Base-by-base conservation (phyloP, 2,888 invertebrate genomes). In the Axea sp. region DNA sequence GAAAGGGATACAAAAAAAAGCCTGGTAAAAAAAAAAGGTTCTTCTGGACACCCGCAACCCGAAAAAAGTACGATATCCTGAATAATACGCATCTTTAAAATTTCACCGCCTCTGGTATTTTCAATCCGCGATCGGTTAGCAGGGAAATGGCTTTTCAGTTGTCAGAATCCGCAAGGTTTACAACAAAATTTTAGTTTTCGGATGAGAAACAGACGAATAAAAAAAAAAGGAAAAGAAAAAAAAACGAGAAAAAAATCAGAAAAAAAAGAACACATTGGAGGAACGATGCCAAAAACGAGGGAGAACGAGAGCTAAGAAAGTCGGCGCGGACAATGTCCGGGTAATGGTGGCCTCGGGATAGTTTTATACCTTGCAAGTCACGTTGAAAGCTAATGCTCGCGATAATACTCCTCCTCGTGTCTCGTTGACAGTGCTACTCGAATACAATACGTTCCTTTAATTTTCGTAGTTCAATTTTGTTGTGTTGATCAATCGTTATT, bases 331-430 rank as follows among this genome's bases (percentile, higher is more conserved):
- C 86, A 85, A 84, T 85, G 85, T 85, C 84, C 83, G 81, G 80
- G 83, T 87, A 87, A 86, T 85, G 84, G 84, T 81, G 80, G 83
- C 84, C 83, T 78, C 78, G 77, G 84, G 84, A 83, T 80, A 84
- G 83, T 85, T 85, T 85, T 84, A 84, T 85, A 84, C 82, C 82
- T 80, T 77, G 75, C 71, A 73, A 78, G 77, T 77, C 78, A 79
- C 76, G 80, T 82, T 84, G 83, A 83, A 84, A 84, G 84, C 85
- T 86, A 86, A 86, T 85, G 84, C 81, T 75, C 11, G 43, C 31
- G 62, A 64, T 64, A 64, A 51, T 41, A 43, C 49, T 45, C 37
- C 26, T 45, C 37, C 26, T 49, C 11, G 60, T 26, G 43, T 45
- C 45, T 33, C 35, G 45, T 17, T 47, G 49, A 19, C 26, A 62